Conservation (phyloP, 2,888 invertebrate species). For the Bellardia bayeri region DNA sequence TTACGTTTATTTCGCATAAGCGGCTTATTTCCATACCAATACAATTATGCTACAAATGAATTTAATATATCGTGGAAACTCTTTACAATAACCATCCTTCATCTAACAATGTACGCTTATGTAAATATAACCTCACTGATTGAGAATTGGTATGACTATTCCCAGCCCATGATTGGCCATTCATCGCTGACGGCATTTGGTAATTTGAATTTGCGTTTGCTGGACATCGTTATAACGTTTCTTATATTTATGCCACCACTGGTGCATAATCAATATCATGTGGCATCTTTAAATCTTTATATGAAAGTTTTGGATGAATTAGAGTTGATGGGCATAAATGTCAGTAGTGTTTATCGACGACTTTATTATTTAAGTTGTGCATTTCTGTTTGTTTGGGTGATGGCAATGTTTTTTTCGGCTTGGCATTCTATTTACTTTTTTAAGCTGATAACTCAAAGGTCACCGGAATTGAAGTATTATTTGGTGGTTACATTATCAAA, state of each 20-base stretch:
- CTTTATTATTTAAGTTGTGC: constrained; percentile 57
- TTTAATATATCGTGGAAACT: constrained; percentile 72
- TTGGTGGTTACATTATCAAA: constrained; percentile 73
- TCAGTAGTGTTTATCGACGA: constrained; percentile 56
- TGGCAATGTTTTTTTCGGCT: constrained; percentile 57
- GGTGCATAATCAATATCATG: constrained; percentile 47
- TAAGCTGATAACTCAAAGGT: constrained; percentile 69
- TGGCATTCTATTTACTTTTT: constrained; percentile 76
- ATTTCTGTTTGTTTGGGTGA: not conserved
- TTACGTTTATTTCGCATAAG: constrained; percentile 70
- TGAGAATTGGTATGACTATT: constrained; percentile 72
- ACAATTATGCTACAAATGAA: constrained; percentile 12
- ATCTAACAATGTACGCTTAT: constrained; percentile 73
- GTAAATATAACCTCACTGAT: constrained; percentile 74
- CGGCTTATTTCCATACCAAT: constrained; percentile 75
- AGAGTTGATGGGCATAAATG: constrained; percentile 68
- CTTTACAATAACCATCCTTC: constrained; percentile 64
- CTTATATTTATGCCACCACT: constrained; percentile 67
- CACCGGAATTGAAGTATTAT: constrained; percentile 73
- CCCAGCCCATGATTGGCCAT: constrained; percentile 75
- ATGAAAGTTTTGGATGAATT: constrained; percentile 66
- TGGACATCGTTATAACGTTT: constrained; percentile 74
- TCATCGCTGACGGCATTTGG: constrained; percentile 68
- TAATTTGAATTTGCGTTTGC: constrained; percentile 73
- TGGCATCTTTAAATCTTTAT: constrained; percentile 69